Evolutionary conservation across 2,888 invertebrate species (phyloP), one percentile per base, ranked within the genome.

Genomic region (Agrotis clavis): DNA sequence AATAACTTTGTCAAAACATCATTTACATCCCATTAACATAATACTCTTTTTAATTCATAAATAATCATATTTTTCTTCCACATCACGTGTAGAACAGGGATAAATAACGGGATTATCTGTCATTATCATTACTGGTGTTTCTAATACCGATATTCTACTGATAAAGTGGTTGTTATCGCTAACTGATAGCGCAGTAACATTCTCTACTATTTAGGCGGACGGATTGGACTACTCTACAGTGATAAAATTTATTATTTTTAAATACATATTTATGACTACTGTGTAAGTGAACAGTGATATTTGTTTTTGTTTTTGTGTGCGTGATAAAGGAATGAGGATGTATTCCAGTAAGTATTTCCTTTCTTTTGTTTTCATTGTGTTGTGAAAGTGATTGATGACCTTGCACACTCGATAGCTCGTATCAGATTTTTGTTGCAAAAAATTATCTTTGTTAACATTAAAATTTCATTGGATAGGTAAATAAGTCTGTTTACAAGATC

Each of bases 291-390:
- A 13, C 30, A 30, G 70, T 68, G 65, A 41, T 41, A 41, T 11
- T 45, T 62, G n/a, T 30, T 54, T 65, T n/a, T 53, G 60, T 59
- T 50, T n/a, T 6, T 54, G 59, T 70, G 54, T 25, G 2, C 53
- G 66, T 77, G 62, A 64, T 66, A 54, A 60, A 19, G 9, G 25
- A 56, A 25, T 41, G 14, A 85, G 62, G 78, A 90, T 90, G 90
- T 88, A 88, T 87, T 86, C 89, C 11, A 89, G 90, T 90, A 82
- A 90, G 90, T 88, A 25, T 56, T 69, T 41, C 47, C 54, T n/a
- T 56, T 41, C 47, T 57, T n/a, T 56, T n/a, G 9, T 30, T 62
- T 54, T 35, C 1, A 21, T 6, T 51, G 0, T 60, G 19, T 9
- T 47, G 5, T 48, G 11, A 25, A 25, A 48, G 19, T 45, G 7